Percentiles rank a stretch among this genome's conserved stretches.
phyloP scores from a whole-genome alignment of 2,797 vertebrate genomes.

The Chelonia mydas region DNA sequence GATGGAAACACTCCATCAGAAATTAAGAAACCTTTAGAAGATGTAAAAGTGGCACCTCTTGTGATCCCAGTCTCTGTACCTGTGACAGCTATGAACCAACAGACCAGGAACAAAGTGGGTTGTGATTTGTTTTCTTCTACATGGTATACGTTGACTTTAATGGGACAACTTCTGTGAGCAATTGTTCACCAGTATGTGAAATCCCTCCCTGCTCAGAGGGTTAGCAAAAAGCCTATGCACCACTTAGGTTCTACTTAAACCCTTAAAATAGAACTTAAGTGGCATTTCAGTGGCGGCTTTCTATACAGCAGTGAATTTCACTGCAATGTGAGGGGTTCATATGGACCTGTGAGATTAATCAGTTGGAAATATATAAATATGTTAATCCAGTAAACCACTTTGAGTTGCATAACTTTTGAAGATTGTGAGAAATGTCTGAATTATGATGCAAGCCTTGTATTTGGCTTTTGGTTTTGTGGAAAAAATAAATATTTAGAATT shows the following conservation, averaged over 20 bases:
- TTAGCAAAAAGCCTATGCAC: not conserved
- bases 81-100: not conserved
- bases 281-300: not conserved
- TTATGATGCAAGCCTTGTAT: not conserved
- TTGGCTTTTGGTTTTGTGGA: not conserved
- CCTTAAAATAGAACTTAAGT: not conserved
- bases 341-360: not conserved
- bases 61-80: conserved; percentile 74
- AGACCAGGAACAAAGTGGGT: conserved; percentile 30
- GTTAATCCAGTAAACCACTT: not conserved
- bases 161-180: not conserved
- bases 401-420: not conserved
- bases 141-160: not conserved
- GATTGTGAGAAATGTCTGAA: not conserved
- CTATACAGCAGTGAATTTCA: not conserved
- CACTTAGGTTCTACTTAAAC: not conserved
- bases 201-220: not conserved
- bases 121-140: not conserved
- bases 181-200: not conserved
- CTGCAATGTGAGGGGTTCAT: not conserved
- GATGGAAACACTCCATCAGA: not conserved
- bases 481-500: not conserved
- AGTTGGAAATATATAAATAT: not conserved
- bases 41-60: not conserved
- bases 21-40: conserved; percentile 12